Conservation (phyloP, 1,140 invertebrate genomes). For the Drosophila eugracilis region DNA sequence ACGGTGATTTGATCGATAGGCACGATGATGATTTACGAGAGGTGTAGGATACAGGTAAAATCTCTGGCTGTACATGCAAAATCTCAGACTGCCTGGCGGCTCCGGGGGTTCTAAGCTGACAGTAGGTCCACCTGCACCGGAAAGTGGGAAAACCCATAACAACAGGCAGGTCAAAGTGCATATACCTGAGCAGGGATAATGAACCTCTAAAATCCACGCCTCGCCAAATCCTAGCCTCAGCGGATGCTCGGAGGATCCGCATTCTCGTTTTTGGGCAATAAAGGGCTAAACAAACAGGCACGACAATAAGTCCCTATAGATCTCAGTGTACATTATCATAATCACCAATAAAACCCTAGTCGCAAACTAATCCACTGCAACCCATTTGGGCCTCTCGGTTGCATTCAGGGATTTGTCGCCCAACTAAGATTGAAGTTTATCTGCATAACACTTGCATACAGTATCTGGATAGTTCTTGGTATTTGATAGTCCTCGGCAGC, state of each 20-base stretch:
- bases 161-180: conserved; percentile 15
- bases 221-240: conserved; percentile 63
- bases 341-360: conserved; percentile 74
- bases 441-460: conserved; percentile 43
- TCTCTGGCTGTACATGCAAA: conserved; percentile 55
- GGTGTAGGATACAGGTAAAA: conserved; percentile 11
- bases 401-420: conserved; percentile 10
- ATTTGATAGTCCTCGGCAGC: conserved; percentile 13
- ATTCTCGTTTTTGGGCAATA: conserved; percentile 36
- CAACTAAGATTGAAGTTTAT: conserved; percentile 36
- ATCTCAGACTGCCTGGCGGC: conserved; percentile 68
- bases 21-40: conserved; percentile 62
- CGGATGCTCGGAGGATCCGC: conserved; percentile 28
- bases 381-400: conserved; percentile 31
- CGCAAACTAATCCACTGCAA: conserved; percentile 24
- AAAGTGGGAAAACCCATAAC: conserved; percentile 52
- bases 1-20: conserved; percentile 62
- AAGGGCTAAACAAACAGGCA: conserved; percentile 52
- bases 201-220: conserved; percentile 81
- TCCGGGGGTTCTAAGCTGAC: conserved; percentile 43
- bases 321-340: conserved; percentile 69
- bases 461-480: conserved; percentile 23
- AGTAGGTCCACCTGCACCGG: conserved; percentile 52
- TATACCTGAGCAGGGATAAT: conserved; percentile 51
- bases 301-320: conserved; percentile 54